Evolutionary conservation across 2,113 vertebrate species (phyloP), one percentile per base, ranked within the genome.

Genomic region (Xyliphius kryptos): DNA sequence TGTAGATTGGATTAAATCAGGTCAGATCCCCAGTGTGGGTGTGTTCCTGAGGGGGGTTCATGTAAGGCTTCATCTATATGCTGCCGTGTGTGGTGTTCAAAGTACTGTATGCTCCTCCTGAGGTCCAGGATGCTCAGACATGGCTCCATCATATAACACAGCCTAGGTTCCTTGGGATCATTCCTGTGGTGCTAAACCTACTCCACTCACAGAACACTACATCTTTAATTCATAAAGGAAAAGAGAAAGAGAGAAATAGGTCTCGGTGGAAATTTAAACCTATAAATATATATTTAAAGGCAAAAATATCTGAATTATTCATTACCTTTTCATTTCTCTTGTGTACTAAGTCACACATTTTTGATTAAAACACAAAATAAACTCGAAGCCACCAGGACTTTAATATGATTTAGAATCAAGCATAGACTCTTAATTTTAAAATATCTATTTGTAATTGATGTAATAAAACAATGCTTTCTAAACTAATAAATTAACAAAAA

Each of bases 211-310:
- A 64, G 40, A 13, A 57, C 21, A 6, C 65, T 15, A 17, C 58
- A 74, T 74, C 52, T 77, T 77, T 77, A 64, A 77, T 77, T 74
- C 72, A 77, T 74, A 36, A 63, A 50, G 47, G n/a, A 26, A 48
- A 26, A 57, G 53, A 60, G 64, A 67, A 55, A 67, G 50, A 50
- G 50, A 69, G 56, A 76, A 67, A 64, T 59, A 26, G 8, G 46
- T 65, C 22, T 61, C 65, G 59, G 14, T 61, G 44, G 51, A 47
- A 49, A 60, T 76, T 70, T 70, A 36, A 69, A 56, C 38, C 47
- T 46, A 48, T 61, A 26, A 26, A 26, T 26, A 44, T 38, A 12
- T 52, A 48, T 15, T 67, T 68, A 44, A 37, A 38, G 26, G 20
- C 22, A 64, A 77, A 72, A 72, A 70, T 57, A 70, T 64, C 21